Evolutionary conservation across 2,113 vertebrate species (phyloP), one percentile per base, ranked within the genome.

Genomic region (Gambusia affinis): DNA sequence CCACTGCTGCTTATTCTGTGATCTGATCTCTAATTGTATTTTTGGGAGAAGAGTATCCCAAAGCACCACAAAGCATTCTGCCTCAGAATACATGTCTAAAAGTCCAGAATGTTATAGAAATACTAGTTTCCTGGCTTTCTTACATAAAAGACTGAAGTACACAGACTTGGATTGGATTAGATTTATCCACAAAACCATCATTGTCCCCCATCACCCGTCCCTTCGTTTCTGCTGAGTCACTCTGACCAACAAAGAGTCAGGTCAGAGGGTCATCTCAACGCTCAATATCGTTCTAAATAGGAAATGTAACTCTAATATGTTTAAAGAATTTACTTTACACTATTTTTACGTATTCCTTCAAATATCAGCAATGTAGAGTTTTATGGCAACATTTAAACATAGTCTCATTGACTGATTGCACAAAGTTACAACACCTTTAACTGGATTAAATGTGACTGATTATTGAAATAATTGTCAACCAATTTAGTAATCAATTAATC

Each of bases 141-240:
- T 78, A 68, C 29, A 4, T 60, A 89, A 87, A 66, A 31, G 37
- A 63, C 69, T 64, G 22, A 19, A 79, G 70, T 80, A 81, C 86
- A 83, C 74, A 67, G 84, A 84, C 86, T 81, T 85, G 65, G 75
- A 87, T 76, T 60, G 75, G 35, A 37, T 37, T 11, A 37, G 35
- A 79, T 80, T 74, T 84, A 81, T 87, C 51, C n/a, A 35, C 72
- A 28, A 64, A 24, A 78, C 24, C 12, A 61, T 60, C 11, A 80
- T 62, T 73, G 29, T 73, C 79, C 44, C 44, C 44, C 44, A 19
- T 77, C 14, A 37, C 10, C 35, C 10, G 10, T 37, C 14, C 66
- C 42, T 3, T 71, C 0, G 0, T 70, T 75, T 67, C 75, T 88
- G 90, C 89, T 28, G 75, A 91, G 84, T 92, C 91, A 93, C 15